Base-by-base conservation (phyloP, 2,113 vertebrate species). In the Salminus brasiliensis region DNA sequence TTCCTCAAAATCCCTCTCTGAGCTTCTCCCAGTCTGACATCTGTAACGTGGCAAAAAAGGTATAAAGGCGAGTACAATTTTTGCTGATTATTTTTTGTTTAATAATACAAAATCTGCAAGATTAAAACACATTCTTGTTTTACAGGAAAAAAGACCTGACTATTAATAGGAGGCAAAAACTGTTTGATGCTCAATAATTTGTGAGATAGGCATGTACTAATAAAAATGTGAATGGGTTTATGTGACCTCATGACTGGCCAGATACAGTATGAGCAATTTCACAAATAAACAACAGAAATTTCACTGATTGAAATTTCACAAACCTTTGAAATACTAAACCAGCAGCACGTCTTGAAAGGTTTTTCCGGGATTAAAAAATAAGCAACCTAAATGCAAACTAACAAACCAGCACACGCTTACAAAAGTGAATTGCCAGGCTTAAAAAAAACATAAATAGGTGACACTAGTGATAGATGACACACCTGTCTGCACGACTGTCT, bases 91-190 rank as follows among this genome's bases (percentile, higher is more conserved):
- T 4, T 8, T 16, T 49, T 72, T 55, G 67, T 82, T 66, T 16
- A n/a, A 55, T 59, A 32, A 79, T 70, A 87, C 36, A 72, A 67
- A 87, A 77, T 29, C 49, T 63, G 60, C 65, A n/a, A n/a, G 47
- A 25, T 45, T 66, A 45, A 71, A 7, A 67, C 32, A 55, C 65
- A 60, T 55, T 63, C 47, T 32, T 1, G 47, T 41, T 65, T 82
- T 59, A 76, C 12, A 2, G 41, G 36, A 76, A 79, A 65, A 36
- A 34, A 41, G 32, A 71, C 75, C 65, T n/a, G n/a, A 74, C 30
- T 80, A 73, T 77, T 78, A 78, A n/a, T 39, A 49, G 53, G 73
- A 55, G 60, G 45, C 15, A 5, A 65, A 45, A 68, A 43, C 69
- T 57, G 66, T 49, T 78, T 57, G 59, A 70, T 71, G 53, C 70